Evolutionary conservation across 2,113 vertebrate species (phyloP).

Genomic region (Junco hyemalis): DNA sequence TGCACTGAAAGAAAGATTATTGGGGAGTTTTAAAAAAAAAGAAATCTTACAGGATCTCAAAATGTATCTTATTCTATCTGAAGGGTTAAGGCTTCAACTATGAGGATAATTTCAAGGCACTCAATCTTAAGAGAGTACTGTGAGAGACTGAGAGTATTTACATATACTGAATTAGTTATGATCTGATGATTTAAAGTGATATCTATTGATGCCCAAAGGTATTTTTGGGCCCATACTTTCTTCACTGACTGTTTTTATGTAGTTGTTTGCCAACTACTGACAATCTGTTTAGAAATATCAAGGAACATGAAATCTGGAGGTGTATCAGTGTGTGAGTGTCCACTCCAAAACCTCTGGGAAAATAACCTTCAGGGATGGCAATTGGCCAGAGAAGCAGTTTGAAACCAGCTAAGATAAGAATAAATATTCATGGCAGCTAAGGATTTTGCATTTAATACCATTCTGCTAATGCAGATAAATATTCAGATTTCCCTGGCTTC

Average conservation of each 20-base stretch:
- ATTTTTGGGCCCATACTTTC: conserved; percentile 32
- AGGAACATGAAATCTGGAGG: not conserved
- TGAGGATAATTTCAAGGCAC: not conserved
- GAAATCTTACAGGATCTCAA: not conserved
- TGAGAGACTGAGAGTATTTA: conserved; percentile 31
- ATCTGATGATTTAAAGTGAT: conserved; percentile 51
- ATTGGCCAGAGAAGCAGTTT: not conserved
- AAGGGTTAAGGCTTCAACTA: not conserved
- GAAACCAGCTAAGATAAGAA: conserved; percentile 2
- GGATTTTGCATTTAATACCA: conserved; percentile 8
- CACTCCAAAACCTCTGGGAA: conserved; percentile 28
- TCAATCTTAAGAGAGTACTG: conserved; percentile 16
- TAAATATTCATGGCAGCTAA: conserved; percentile 21
- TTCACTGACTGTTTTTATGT: not conserved
- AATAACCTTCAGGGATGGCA: conserved; percentile 34
- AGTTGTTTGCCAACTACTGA: conserved; percentile 25
- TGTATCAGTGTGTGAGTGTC: not conserved
- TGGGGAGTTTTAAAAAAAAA: not conserved
- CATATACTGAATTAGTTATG: not conserved
- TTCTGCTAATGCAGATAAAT: conserved; percentile 18
- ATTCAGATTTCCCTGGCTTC: conserved; percentile 7
- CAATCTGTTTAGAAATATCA: conserved; percentile 21
- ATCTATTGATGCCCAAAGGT: conserved; percentile 6
- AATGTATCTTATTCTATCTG: not conserved
- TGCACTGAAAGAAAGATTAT: not conserved